Percentiles rank a stretch among this genome's conserved stretches.
Evolutionary conservation across 2,888 invertebrate species (phyloP).

Genomic region (Meloe dianella): DNA sequence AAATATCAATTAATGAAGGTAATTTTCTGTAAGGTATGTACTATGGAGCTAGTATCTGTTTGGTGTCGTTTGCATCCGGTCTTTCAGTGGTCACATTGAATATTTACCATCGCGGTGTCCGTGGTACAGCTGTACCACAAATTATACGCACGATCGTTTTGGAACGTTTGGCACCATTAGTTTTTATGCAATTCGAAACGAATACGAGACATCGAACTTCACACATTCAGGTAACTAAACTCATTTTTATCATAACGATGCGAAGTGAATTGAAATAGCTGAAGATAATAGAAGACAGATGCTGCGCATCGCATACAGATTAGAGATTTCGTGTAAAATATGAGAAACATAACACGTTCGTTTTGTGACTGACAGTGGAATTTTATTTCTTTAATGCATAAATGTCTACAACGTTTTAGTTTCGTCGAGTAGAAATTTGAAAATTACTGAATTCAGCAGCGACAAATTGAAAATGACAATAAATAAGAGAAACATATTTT

Average conservation of each 20-base stretch:
- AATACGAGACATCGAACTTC: slow-evolving; percentile 49
- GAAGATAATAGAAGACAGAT: slow-evolving; percentile 6
- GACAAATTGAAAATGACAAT: not conserved
- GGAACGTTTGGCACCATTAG: slow-evolving; percentile 74
- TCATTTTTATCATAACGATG: not conserved
- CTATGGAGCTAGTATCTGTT: slow-evolving; percentile 81
- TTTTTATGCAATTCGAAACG: slow-evolving; percentile 74
- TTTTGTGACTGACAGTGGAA: not conserved
- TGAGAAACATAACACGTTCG: slow-evolving; percentile 2
- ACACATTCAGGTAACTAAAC: slow-evolving; percentile 47
- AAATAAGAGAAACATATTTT: not conserved
- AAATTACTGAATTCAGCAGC: not conserved
- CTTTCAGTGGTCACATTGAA: slow-evolving; percentile 84
- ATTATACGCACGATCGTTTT: slow-evolving; percentile 74
- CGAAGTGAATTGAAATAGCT: slow-evolving; percentile 20
- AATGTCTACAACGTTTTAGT: not conserved
- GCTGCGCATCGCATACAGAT: slow-evolving; percentile 22
- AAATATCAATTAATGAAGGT: too few relatives aligned
- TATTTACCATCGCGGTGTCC: slow-evolving; percentile 83
- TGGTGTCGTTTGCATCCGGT: slow-evolving; percentile 81
- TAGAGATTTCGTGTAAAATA: slow-evolving; percentile 7
- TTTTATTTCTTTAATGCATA: not conserved
- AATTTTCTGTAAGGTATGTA: slow-evolving; percentile 80
- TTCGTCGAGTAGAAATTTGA: not conserved
- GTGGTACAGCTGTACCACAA: slow-evolving; percentile 79